Base-by-base conservation (phyloP, 2,797 vertebrate genomes). In the Sebastolobus altivelis region DNA sequence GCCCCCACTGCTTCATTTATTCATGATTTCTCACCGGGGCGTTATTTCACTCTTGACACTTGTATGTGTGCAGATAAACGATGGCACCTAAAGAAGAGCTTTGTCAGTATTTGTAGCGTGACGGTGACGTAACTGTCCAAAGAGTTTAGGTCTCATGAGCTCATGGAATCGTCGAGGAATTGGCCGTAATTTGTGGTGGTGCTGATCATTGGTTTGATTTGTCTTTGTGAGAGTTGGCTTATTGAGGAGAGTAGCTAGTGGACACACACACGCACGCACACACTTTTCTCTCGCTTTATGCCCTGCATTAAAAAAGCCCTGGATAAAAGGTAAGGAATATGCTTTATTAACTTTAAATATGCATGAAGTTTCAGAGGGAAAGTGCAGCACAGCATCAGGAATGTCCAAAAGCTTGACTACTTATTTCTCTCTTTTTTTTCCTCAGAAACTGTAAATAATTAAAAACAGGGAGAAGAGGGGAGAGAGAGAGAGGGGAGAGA, bases 271-370 rank as follows among this genome's bases (percentile, higher is more conserved):
- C 54, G n/a, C 43, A 65, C 80, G 81, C 22, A 63, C 35, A 37
- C 75, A 60, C 75, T 43, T 62, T 75, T 76, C 78, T 82, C 74
- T 87, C 37, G 22, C 82, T 88, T 81, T 90, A 89, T 85, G 90
- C 86, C 82, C 76, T 68, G 82, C 93, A 93, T 94, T 94, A 92
- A 94, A 94, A 46, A 93, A 92, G 85, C 87, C 88, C 87, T 62
- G 92, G 93, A 95, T 95, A 95, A 95, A 96, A 95, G 92, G 95
- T 96, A 94, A 94, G 93, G 92, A 93, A 94, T 92, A 85, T 92
- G 90, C 93, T 95, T 96, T 95, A 96, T 96, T 95, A 96, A 95
- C 91, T 95, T 96, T 94, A 96, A 95, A 95, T 95, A 95, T 96
- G 95, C 92, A 95, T 96, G 94, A 95, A 92, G 92, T 95, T 95